A percentile compares a stretch with the other conserved stretches of the same genome.
phyloP scores from a whole-genome alignment of 2,113 vertebrate species.

The Burhinus oedicnemus region DNA sequence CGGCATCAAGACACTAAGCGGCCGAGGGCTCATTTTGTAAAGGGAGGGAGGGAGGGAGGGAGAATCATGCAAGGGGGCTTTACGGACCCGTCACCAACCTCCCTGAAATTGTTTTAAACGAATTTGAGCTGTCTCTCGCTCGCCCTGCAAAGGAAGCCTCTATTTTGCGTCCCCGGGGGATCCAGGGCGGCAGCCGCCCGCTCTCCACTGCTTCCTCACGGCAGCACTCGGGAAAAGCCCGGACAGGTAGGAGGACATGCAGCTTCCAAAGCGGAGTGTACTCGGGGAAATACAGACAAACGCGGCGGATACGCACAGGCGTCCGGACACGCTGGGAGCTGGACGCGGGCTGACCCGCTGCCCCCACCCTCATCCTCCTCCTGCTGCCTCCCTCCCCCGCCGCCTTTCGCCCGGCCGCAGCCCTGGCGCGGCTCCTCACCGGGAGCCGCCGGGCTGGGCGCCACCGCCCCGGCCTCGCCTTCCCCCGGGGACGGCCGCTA shows the following conservation, averaged over 20 bases:
- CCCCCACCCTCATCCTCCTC: neutral
- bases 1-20: neutral
- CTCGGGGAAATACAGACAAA: neutral
- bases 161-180: neutral
- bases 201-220: neutral
- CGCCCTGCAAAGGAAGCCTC: neutral
- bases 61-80: neutral
- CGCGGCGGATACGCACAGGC: neutral
- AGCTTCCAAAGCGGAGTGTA: neutral
- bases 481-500: neutral
- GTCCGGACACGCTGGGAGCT: neutral
- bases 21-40: neutral
- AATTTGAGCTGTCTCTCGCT: neutral
- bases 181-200: neutral
- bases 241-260: neutral
- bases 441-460: neutral
- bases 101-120: slow-evolving; percentile 26
- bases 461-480: neutral
- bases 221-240: neutral
- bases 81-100: neutral
- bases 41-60: neutral
- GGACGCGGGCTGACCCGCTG: neutral
- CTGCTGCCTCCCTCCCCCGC: slow-evolving; percentile 36
- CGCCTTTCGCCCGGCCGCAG: neutral
- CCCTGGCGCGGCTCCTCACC: neutral